Evolutionary conservation across 2,888 invertebrate genomes (phyloP), one percentile per base, ranked within the genome.

Genomic region (Nebria brevicollis): DNA sequence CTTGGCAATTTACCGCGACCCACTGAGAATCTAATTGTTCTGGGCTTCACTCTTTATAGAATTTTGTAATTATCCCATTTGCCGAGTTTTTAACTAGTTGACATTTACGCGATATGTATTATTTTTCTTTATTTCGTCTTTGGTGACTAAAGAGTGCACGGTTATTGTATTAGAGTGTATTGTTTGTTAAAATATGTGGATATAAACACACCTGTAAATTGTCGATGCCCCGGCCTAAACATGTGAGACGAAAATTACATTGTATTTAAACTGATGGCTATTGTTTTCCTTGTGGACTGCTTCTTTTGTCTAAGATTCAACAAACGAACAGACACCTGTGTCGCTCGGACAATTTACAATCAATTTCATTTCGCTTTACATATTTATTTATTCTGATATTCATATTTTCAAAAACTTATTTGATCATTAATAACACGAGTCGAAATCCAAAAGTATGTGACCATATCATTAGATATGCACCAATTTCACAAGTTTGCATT

Each of bases 231-330:
- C 72, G 15, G 41, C 78, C 78, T 73, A 72, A 73, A 26, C 72
- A 65, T 78, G 73, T 73, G 78, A 72, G 64, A 66, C 78, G 73
- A 78, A 78, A 78, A 65, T 78, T 78, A 78, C 78, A 78, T 78
- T 78, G 78, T 78, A 78, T 78, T 78, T 78, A 73, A 78, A 78
- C 78, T 65, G 66, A 65, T 20, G 34, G 73, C 73, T 66, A 78
- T 78, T 78, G 78, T 78, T 70, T 54, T 72, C 77, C 77, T 34
- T 7, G 15, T 64, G 77, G 43, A 34, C 41, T 72, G 73, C 34
- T 70, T 13, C 70, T 26, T 70, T 70, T 70, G 70, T 70, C 70
- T 70, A 34, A 26, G 54, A 8, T 11, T 0, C 54, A 54, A 54
- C 13, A 13, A 54, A 54, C 8, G 54, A 13, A 54, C 8, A 13